Evolutionary conservation across 2,113 vertebrate genomes (phyloP), one percentile per base, ranked within the genome.

Genomic region (Ctenomys sociabilis): DNA sequence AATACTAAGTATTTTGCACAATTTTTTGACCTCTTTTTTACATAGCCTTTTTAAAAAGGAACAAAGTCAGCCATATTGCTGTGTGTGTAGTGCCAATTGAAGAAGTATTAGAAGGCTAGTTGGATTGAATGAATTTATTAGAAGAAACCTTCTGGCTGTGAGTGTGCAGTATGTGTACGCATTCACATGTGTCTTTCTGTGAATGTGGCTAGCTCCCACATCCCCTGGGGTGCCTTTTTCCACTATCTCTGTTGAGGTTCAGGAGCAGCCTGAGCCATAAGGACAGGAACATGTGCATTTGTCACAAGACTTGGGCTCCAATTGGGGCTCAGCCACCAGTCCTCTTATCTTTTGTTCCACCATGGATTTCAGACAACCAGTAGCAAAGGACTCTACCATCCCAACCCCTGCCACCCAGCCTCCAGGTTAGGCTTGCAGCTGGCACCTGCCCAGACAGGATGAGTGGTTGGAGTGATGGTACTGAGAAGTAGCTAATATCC

Each of bases 1-100:
- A 97, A 97, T 98, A 98, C 98, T 98, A 97, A 97, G 93, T 97
- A 95, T 97, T 98, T 98, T 99, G 98, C 98, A 98, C 54, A 98
- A 77, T 98, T 98, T 97, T 97, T 98, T 96, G 97, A 70, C 43
- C 87, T 93, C 70, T 97, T 98, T 96, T 98, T 95, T 96, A 95
- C 72, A 22, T 1, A 81, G 59, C 49, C 75, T 95, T 97, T 0
- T 98, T 92, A 85, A 86, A 97, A 94, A 49, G 85, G 66, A 92
- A 95, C 54, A 37, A 94, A 70, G 80, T 88, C 37, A 93, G 94
- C 64, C 86, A 61, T 49, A 6, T 95, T 90, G 77, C 77, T 96
- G 0, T 95, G 52, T 85, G 49, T 92, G 32, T 94, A 96, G 93
- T 96, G 82, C 95, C 95, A 94, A 93, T 75, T 49, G 16, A 91